Base-by-base conservation (phyloP, 2,888 invertebrate genomes). In the Hymenopus coronatus region DNA sequence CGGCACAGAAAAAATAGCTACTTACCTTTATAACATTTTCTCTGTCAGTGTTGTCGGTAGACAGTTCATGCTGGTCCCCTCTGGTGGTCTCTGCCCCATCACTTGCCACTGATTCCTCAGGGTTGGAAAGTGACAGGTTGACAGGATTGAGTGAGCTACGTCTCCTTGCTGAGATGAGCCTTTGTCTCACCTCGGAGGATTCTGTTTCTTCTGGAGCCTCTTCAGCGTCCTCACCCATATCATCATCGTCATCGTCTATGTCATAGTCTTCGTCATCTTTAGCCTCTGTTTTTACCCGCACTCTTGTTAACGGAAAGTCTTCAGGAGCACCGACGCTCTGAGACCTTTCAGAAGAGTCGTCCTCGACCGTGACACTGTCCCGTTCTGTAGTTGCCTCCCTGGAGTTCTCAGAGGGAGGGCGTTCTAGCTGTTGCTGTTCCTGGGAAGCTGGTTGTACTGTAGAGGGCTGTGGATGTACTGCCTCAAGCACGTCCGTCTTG, bases 131-230 rank as follows among this genome's bases (percentile, higher is more conserved):
- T 92, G 94, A 97, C 91, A 97, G 94, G 93, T 97, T 97, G 87
- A 97, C 97, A 82, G 97, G 97, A 93, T 97, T 97, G 1, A 97
- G 96, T 87, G 97, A 97, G 93, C 96, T 96, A 93, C 96, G 95
- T 92, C 96, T 88, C 70, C 88, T 85, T 20, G 20, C 82, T 14
- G 88, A 84, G 40, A 30, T 46, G 27, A 82, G 82, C 83, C 84
- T 83, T 83, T 28, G 14, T 28, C 88, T 85, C 83, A 81, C 92
- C 85, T 92, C 92, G 30, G 27, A 9, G 20, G 54, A 20, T 40
- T 94, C 93, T 90, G 93, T 28, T 40, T 82, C 83, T 27, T 28
- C 33, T 27, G n/a, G 15, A 40, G 20, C 25, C 40, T 84, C 82
- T 3, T 84, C 84, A 28, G 12, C 54, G 4, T n/a, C 40, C 40